A percentile compares a stretch with the other conserved stretches of the same genome.
Evolutionary conservation across 35 echinoderm and acorn worm genomes (phyloP).

Genomic region (Apostichopus parvimensis): DNA sequence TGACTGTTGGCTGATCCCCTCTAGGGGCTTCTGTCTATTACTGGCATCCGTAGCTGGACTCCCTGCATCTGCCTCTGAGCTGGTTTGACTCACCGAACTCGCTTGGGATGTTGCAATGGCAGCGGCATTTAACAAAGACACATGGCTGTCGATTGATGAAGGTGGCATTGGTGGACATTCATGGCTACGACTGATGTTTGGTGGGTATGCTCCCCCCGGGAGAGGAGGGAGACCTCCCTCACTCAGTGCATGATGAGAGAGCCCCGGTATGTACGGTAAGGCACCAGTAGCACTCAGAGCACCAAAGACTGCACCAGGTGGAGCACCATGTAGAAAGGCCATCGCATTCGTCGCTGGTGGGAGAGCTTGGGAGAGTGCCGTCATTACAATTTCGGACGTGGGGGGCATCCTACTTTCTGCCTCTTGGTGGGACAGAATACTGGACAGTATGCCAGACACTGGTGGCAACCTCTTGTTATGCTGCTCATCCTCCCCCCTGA

Average conservation of each 20-base stretch:
- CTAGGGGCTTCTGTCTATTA: background rate
- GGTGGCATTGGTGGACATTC: background rate
- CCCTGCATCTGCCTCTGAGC: background rate
- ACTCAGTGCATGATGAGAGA: slow-evolving; percentile 19
- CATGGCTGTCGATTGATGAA: background rate
- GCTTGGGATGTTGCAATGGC: slow-evolving; percentile 5
- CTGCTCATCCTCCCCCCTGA: slow-evolving; percentile 7
- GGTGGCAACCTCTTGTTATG: slow-evolving; percentile 20
- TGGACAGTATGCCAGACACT: slow-evolving; percentile 31
- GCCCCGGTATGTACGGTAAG: slow-evolving; percentile 36
- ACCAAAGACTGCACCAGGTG: slow-evolving; percentile 8
- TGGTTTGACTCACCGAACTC: background rate
- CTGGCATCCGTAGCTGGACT: background rate
- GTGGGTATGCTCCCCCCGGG: slow-evolving; percentile 18
- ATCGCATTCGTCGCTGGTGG: slow-evolving; percentile 22
- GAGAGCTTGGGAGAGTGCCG: slow-evolving; percentile 31
- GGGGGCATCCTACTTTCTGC: slow-evolving; percentile 22
- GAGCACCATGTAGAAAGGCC: slow-evolving; percentile 30
- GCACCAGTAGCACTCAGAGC: slow-evolving; percentile 35
- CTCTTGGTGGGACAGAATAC: background rate
- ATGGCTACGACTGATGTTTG: slow-evolving; percentile 2
- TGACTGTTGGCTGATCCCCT: background rate
- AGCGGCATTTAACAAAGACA: slow-evolving; percentile 22
- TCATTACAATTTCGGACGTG: slow-evolving; percentile 44
- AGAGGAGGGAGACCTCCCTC: too few relatives aligned